Conservation (phyloP, 2,797 vertebrate genomes). For the Paguma larvata region DNA sequence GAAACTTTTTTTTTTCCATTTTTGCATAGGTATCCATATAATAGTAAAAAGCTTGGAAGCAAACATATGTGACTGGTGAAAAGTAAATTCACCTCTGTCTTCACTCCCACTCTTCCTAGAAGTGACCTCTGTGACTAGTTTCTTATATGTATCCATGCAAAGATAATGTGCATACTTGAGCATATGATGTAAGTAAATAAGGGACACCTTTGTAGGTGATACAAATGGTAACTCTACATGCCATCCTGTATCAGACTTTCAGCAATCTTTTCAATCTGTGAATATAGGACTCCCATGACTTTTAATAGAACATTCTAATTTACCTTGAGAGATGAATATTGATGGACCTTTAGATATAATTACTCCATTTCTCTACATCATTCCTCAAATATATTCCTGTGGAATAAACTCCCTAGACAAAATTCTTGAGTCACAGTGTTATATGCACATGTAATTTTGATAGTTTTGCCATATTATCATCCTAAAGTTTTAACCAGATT, state of each 20-base stretch:
- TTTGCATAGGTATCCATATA: not conserved
- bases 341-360: not conserved
- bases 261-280: constrained; percentile 10
- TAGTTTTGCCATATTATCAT: not conserved
- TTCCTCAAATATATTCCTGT: not conserved
- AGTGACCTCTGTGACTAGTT: not conserved
- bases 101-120: not conserved
- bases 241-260: not conserved
- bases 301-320: not conserved
- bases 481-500: not conserved
- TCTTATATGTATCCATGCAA: not conserved
- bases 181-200: not conserved
- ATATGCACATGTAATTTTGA: not conserved
- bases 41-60: not conserved
- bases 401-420: not conserved
- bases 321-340: not conserved
- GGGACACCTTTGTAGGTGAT: not conserved
- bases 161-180: not conserved
- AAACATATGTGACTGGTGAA: not conserved
- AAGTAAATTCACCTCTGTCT: not conserved
- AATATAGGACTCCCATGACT: not conserved
- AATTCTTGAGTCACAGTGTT: not conserved
- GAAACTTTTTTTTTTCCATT: not conserved
- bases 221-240: not conserved
- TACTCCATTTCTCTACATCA: not conserved